phyloP scores from a whole-genome alignment of 2,797 vertebrate genomes.

The Synanceia verrucosa region DNA sequence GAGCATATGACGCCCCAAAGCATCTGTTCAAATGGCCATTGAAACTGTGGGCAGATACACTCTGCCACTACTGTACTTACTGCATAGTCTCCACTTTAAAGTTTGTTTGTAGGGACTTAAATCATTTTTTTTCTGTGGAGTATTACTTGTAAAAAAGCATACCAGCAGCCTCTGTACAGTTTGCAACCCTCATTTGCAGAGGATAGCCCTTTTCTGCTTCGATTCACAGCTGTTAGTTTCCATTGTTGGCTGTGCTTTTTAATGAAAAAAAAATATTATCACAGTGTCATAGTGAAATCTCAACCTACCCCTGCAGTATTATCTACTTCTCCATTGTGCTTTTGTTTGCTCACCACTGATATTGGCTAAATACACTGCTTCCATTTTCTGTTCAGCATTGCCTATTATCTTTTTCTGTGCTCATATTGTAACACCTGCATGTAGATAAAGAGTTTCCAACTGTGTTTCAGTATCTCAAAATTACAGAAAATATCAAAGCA shows the following conservation, averaged over 20 bases:
- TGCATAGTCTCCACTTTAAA: not conserved
- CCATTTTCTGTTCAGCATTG: not conserved
- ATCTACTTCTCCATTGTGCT: not conserved
- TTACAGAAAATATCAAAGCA: slow-evolving; percentile 16
- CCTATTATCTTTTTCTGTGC: slow-evolving; percentile 7
- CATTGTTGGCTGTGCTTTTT: not conserved
- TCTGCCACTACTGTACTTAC: not conserved
- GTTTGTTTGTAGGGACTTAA: not conserved
- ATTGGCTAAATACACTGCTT: not conserved
- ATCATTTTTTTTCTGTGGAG: not conserved
- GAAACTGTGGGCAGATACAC: not conserved
- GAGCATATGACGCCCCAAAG: slow-evolving; percentile 46
- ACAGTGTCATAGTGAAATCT: not conserved
- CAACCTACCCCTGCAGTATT: not conserved
- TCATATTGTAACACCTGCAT: slow-evolving; percentile 5
- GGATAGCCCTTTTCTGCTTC: not conserved
- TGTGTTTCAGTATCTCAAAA: slow-evolving; percentile 6
- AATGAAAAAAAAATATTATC: not conserved
- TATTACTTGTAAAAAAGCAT: not conserved
- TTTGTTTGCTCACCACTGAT: not conserved
- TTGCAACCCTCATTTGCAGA: not conserved
- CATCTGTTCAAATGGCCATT: slow-evolving; percentile 41
- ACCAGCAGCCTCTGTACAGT: not conserved
- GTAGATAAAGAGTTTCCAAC: slow-evolving; percentile 9
- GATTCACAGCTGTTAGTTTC: not conserved